Base-by-base conservation (phyloP, 2,797 vertebrate genomes). In the Dryobates pubescens region DNA sequence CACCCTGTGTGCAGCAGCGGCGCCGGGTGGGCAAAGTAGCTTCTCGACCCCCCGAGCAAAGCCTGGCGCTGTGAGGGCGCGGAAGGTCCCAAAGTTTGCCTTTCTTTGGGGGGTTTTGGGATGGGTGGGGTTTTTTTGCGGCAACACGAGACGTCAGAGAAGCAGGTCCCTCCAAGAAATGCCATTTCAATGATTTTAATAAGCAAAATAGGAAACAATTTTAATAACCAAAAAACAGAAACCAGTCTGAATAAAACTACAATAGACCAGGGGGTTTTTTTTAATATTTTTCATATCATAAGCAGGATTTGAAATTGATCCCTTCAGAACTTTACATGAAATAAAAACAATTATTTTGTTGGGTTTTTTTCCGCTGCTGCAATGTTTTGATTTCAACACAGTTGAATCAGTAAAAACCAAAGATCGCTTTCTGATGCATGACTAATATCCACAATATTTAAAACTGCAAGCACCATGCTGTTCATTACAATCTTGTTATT, bases 141-240 rank as follows among this genome's bases (percentile, higher is more conserved):
- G 19, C 80, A 83, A 74, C 61, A 34, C 76, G 67, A 93, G 92
- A 87, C 47, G 53, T 76, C 85, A 88, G 76, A 97, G 94, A 96
- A 70, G 96, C 68, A 96, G 96, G 95, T 97, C 97, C 92, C 94
- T 96, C 94, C 97, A 98, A 98, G 96, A 96, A 98, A 98, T 98
- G 98, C 98, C 98, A 99, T 99, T 98, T 99, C 98, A 98, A 98
- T 99, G 98, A 99, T 98, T 99, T 99, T 99, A 99, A 99, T 99
- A 99, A 99, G 99, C 99, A 99, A 99, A 99, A 99, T 99, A 99
- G 98, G 99, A 99, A 99, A 99, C 98, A 98, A 99, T 98, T 99
- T 99, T 98, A 98, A 98, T 98, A 98, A 98, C 98, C 99, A 98
- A 98, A 98, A 98, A 99, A 99, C 99, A 99, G 99, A 99, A 99